Percentiles rank a stretch among this genome's conserved stretches.
These are phyloP conservation scores for Phasianus colchicus DNA, from an alignment of 2,113 vertebrate genomes.

Conservation along the genomic window DNA sequence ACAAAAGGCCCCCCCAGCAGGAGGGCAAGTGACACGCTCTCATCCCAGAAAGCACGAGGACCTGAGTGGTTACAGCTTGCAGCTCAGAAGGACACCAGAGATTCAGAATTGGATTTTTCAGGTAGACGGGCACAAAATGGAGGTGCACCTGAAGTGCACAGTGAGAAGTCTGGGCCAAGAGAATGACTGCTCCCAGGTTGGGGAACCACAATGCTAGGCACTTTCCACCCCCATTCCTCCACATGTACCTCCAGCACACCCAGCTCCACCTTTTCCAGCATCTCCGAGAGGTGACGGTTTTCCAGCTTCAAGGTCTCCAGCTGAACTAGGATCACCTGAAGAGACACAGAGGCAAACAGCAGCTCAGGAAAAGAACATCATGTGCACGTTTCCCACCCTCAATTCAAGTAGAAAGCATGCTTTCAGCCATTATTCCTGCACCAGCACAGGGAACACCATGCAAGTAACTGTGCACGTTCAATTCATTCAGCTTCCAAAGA, in stretches of 20 bases:
- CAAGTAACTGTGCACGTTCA: not conserved
- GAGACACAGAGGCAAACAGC: not conserved
- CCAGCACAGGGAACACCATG: not conserved
- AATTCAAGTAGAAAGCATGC: not conserved
- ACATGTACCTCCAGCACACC: constrained; percentile 76
- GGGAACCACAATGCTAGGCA: not conserved
- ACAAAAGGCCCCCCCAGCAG: not conserved
- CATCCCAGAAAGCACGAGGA: not conserved
- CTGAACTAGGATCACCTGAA: constrained; percentile 83
- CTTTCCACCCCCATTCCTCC: not conserved
- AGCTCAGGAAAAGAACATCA: not conserved
- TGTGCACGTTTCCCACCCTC: not conserved
- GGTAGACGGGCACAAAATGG: not conserved
- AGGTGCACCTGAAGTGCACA: not conserved
- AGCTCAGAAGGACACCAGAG: not conserved
- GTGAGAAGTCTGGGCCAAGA: not conserved
- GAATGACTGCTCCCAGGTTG: not conserved
- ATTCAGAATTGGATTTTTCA: not conserved
- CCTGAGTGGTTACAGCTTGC: not conserved
- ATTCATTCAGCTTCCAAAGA: not conserved
- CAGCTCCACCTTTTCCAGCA: constrained; percentile 78
- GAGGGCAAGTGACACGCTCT: not conserved
- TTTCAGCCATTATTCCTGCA: not conserved
- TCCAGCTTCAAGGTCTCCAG: constrained; percentile 87
- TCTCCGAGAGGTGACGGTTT: constrained; percentile 84